Conservation (phyloP, 2,113 vertebrate species). For the Felis catus region DNA sequence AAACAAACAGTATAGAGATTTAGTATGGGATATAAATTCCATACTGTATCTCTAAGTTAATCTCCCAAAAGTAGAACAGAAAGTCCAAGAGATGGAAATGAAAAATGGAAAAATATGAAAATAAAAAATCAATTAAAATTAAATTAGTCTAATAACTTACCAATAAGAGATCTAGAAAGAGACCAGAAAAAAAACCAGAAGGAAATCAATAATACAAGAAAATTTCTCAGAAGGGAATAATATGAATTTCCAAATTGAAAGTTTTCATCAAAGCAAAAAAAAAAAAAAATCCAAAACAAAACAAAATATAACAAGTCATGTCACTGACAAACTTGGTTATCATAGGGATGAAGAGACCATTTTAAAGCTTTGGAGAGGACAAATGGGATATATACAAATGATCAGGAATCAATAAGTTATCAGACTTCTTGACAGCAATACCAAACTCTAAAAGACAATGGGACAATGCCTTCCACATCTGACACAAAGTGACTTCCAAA, state of each 20-base stretch:
- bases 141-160: neutral
- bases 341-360: neutral
- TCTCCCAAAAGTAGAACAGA: neutral
- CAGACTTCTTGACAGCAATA: neutral
- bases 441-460: neutral
- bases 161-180: neutral
- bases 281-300: neutral
- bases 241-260: constrained; percentile 15
- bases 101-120: neutral
- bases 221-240: neutral
- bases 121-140: neutral
- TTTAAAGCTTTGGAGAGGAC: neutral
- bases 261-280: neutral
- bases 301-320: neutral
- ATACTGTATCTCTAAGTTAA: neutral
- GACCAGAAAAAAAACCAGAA: neutral
- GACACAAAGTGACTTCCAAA: neutral
- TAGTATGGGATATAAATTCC: neutral
- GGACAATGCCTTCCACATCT: too few species aligned
- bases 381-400: neutral
- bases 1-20: neutral
- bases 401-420: neutral
- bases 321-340: neutral
- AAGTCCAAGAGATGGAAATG: neutral
- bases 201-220: constrained; percentile 4